Evolutionary conservation across 2,888 invertebrate species (phyloP).

Genomic region (Chrysina gloriosa): DNA sequence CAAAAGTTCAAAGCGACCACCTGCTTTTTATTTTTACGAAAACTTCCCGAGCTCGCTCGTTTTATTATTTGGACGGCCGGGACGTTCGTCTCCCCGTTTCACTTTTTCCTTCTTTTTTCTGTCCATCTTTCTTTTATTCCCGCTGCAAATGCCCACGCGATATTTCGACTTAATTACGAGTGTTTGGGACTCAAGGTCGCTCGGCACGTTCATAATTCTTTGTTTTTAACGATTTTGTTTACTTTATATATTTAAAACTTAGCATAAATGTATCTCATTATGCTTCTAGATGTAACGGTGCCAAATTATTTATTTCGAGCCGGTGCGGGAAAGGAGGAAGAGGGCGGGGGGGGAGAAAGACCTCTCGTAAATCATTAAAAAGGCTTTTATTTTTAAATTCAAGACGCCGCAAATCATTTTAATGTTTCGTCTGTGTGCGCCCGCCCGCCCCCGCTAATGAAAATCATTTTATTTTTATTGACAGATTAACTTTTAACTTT

Average conservation of each 20-base stretch:
- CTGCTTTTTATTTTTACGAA: conserved; percentile 24
- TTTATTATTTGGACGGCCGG: too few species aligned
- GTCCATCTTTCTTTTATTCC: neutral
- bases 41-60: neutral
- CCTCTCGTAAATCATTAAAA: conserved; percentile 44
- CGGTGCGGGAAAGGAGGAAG: too few species aligned
- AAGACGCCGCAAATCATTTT: conserved; percentile 38
- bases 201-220: conserved; percentile 36
- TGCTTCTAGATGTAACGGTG: conserved; percentile 36
- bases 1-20: conserved; percentile 25
- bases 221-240: conserved; percentile 44
- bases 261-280: conserved; percentile 44
- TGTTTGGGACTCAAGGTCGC: conserved; percentile 21
- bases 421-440: conserved; percentile 20
- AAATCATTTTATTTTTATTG: conserved; percentile 37
- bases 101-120: too few species aligned
- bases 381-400: conserved; percentile 44
- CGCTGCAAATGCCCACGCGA: conserved; percentile 21
- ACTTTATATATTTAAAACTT: conserved; percentile 39
- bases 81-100: too few species aligned
- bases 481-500: conserved; percentile 32
- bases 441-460: conserved; percentile 9
- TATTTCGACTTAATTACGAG: conserved; percentile 35
- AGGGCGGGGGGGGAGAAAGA: too few species aligned
- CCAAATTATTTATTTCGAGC: conserved; percentile 45